Conservation (phyloP, 2,888 invertebrate species). For the Heteromurus nitidus region DNA sequence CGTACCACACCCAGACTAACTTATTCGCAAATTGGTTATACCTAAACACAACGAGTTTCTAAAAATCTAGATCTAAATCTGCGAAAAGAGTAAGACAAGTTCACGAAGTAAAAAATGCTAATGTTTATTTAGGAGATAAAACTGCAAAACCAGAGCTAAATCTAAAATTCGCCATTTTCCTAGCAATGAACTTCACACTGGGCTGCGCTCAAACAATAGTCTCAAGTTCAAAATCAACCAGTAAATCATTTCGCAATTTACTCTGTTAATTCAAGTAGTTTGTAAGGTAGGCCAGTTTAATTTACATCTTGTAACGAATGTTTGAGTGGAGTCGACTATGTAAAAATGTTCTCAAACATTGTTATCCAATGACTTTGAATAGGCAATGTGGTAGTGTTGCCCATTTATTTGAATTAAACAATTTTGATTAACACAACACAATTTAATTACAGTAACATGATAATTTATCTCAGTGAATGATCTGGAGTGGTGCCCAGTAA, state of each 20-base stretch:
- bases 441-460: too few species aligned
- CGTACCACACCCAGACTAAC: background rate
- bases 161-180: background rate
- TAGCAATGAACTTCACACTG: conserved; percentile 29
- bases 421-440: too few species aligned
- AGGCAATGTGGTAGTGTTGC: too few species aligned
- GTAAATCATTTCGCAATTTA: background rate
- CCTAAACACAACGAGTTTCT: background rate
- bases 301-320: too few species aligned
- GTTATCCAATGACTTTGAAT: too few species aligned
- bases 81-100: background rate
- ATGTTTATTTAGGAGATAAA: background rate
- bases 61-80: background rate
- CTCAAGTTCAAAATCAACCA: background rate
- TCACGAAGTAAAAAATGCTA: background rate
- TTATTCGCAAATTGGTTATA: background rate
- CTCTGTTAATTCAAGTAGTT: background rate
- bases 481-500: too few species aligned
- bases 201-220: background rate
- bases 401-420: too few species aligned
- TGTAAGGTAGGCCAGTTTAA: background rate
- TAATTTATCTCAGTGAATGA: too few species aligned
- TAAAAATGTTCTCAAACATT: too few species aligned
- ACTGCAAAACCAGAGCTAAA: background rate
- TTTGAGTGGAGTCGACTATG: too few species aligned